phyloP scores from a whole-genome alignment of 2,888 invertebrate genomes.

The Drosophila demipolita region DNA sequence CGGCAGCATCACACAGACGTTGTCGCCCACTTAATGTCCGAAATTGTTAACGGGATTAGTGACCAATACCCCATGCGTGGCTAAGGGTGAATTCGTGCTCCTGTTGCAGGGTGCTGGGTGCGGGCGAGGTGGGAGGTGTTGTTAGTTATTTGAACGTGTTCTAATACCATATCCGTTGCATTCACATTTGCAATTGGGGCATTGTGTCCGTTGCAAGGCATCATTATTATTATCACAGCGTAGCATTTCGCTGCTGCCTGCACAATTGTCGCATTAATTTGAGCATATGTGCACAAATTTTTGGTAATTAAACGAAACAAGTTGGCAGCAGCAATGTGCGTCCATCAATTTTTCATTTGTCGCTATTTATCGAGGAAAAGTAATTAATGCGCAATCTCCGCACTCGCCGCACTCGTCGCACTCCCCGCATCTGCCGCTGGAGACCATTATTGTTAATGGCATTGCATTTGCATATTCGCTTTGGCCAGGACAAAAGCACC shows the following conservation, averaged over 20 bases:
- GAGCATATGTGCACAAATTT: slow-evolving; percentile 75
- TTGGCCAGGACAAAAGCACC: slow-evolving; percentile 29
- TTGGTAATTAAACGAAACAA: slow-evolving; percentile 68
- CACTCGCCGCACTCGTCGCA: not conserved
- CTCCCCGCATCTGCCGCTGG: not conserved
- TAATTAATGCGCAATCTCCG: slow-evolving; percentile 57
- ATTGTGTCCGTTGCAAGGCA: slow-evolving; percentile 25
- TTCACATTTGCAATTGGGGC: slow-evolving; percentile 21
- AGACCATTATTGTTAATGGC: slow-evolving; percentile 45
- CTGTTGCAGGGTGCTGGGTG: not conserved
- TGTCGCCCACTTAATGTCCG: slow-evolving; percentile 74
- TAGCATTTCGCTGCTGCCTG: slow-evolving; percentile 14
- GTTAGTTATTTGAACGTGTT: slow-evolving; percentile 43
- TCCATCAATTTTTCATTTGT: slow-evolving; percentile 61
- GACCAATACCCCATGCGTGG: slow-evolving; percentile 20
- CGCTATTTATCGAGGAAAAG: slow-evolving; percentile 28
- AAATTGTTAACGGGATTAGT: slow-evolving; percentile 76
- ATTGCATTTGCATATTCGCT: slow-evolving; percentile 58
- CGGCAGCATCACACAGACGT: slow-evolving; percentile 18
- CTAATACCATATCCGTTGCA: slow-evolving; percentile 62
- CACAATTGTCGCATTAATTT: slow-evolving; percentile 70
- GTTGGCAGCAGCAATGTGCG: slow-evolving; percentile 15
- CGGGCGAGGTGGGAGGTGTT: not conserved
- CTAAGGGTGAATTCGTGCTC: not conserved
- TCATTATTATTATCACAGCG: slow-evolving; percentile 68